Evolutionary conservation across 2,797 vertebrate species (phyloP), one percentile per base, ranked within the genome.

Genomic region (Notamacropus eugenii): DNA sequence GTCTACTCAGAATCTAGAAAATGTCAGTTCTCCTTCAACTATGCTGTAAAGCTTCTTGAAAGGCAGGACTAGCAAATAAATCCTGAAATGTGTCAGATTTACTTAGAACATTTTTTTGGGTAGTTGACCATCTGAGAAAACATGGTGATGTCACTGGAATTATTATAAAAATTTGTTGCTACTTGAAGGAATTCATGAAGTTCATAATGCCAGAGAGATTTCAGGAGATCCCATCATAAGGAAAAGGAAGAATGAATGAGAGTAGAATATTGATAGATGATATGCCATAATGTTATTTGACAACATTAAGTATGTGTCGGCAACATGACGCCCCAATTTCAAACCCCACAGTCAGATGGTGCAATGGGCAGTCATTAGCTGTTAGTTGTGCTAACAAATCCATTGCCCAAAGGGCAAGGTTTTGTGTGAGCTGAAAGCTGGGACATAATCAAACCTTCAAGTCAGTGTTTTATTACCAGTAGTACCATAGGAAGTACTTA

Each of bases 381-480:
- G n/a, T 95, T 96, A 96, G 93, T 95, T 97, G 90, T 92, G 27
- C 90, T 97, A 93, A 97, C 0, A 97, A 97, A 95, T 97, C 96
- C 92, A 97, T 94, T 97, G 91, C 94, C 90, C 96, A 93, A 16
- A 97, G 87, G 92, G 55, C 82, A 40, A 55, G 54, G 92, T 96
- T 96, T 93, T 95, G 94, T n/a, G 97, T 55, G 54, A 96, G 59
- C 19, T 97, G 91, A 95, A 90, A 95, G 62, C 57, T 2, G 50
- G 40, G 91, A 31, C 58, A 87, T 90, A 96, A 96, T 95, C 93
- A 97, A 97, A 98, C 91, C 96, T 98, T 98, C 96, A 98, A 95
- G 52, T 95, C 92, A 94, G 29, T 97, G 24, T 95, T 98, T 98
- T 97, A 97, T 98, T 98, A 97, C 92, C 62, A 97, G 96, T 97